These are phyloP conservation scores for Pseudomugil gertrudae DNA, from an alignment of 2,797 vertebrate genomes.

Conservation along the genomic window DNA sequence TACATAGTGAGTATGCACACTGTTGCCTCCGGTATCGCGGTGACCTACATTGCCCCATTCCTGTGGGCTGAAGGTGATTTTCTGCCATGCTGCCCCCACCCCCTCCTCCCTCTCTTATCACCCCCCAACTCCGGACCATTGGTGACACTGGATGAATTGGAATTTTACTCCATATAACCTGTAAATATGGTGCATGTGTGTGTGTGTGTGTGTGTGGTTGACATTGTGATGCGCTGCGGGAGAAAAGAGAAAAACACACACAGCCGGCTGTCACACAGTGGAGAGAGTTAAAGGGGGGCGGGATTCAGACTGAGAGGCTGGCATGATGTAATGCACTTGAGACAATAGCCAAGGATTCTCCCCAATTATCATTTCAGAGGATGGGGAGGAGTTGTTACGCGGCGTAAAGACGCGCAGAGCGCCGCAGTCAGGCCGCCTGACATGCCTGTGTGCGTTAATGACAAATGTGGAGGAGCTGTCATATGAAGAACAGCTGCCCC, in stretches of 20 bases:
- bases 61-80: conserved; percentile 79
- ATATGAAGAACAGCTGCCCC: conserved; percentile 65
- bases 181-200: neutral
- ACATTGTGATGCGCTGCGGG: conserved; percentile 61
- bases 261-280: conserved; percentile 56
- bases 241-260: conserved; percentile 14
- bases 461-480: conserved; percentile 57
- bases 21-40: conserved; percentile 51
- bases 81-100: conserved; percentile 16
- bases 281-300: conserved; percentile 86
- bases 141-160: conserved; percentile 33
- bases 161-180: conserved; percentile 14
- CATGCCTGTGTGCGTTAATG: conserved; percentile 26
- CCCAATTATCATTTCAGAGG: conserved; percentile 79
- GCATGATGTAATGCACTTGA: conserved; percentile 94
- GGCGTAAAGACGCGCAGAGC: conserved; percentile 38
- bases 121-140: conserved; percentile 59
- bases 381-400: conserved; percentile 56
- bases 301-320: conserved; percentile 85
- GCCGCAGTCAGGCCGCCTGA: conserved; percentile 47
- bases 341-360: conserved; percentile 95
- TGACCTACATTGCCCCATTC: conserved; percentile 69
- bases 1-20: conserved; percentile 69
- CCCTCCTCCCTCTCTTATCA: conserved; percentile 24
- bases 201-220: conserved; percentile 26